phyloP scores from a whole-genome alignment of 2,797 vertebrate genomes.

The Streptopelia turtur region DNA sequence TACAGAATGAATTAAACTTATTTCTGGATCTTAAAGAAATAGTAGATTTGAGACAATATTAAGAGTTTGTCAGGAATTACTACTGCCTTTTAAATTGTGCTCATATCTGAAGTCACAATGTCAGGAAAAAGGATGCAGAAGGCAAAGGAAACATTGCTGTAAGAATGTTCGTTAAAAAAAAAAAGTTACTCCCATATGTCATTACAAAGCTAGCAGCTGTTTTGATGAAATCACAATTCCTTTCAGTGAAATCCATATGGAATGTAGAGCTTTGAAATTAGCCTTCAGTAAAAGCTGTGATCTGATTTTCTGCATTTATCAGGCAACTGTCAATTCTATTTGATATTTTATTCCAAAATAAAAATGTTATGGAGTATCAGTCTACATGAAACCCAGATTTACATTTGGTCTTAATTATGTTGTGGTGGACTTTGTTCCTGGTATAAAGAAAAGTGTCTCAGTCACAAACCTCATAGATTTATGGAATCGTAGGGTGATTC shows the following conservation, averaged over 20 bases:
- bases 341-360: constrained; percentile 15
- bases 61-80: constrained; percentile 31
- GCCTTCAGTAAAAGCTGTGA: constrained; percentile 23
- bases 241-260: constrained; percentile 55
- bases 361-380: neutral
- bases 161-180: constrained; percentile 34
- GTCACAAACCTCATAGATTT: neutral
- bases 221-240: constrained; percentile 48
- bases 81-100: constrained; percentile 26
- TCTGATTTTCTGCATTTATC: neutral
- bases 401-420: constrained; percentile 6
- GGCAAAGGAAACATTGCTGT: neutral
- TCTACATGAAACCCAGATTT: neutral
- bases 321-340: constrained; percentile 19
- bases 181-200: constrained; percentile 61
- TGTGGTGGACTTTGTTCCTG: constrained; percentile 20
- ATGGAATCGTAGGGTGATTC: neutral
- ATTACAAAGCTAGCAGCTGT: constrained; percentile 46
- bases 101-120: constrained; percentile 24
- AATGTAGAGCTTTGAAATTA: constrained; percentile 46
- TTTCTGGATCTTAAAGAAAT: neutral
- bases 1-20: neutral
- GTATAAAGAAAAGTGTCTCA: constrained; percentile 1
- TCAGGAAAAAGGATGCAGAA: constrained; percentile 33
- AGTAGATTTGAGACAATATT: neutral